These are phyloP conservation scores for Pelobates fuscus DNA, from an alignment of 2,113 vertebrate genomes.

Conservation along the genomic window DNA sequence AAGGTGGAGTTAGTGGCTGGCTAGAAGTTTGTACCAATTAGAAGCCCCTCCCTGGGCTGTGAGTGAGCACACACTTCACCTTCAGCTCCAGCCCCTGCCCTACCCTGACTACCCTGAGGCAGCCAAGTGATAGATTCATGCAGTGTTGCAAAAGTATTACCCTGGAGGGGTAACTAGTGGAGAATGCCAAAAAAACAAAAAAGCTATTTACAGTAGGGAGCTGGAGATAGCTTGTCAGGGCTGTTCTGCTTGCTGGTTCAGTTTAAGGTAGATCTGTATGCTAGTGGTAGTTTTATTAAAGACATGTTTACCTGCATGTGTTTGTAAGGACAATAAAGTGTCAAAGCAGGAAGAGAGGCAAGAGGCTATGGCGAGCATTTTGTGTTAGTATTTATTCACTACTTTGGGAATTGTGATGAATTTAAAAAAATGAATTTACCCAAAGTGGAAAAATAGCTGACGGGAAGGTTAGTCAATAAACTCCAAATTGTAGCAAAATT, in stretches of 20 bases:
- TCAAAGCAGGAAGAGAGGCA: no score
- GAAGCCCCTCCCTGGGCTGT: conserved; percentile 2
- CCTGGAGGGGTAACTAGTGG: not conserved
- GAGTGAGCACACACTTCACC: not conserved
- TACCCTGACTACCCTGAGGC: conserved; percentile 12
- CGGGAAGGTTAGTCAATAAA: no score
- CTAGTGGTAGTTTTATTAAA: no score
- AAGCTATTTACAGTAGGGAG: not conserved
- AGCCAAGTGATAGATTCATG: not conserved
- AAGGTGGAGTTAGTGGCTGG: conserved; percentile 5
- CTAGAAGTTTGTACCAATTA: conserved; percentile 12
- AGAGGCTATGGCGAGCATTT: no score
- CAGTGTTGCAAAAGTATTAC: not conserved
- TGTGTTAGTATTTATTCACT: no score
- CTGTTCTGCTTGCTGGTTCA: not conserved
- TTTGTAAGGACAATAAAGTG: no score
- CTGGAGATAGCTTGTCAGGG: not conserved
- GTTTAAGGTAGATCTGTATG: no score
- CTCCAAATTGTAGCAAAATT: no score
- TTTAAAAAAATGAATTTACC: no score
- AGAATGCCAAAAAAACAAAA: not conserved
- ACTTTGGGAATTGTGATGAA: no score
- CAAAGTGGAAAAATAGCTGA: no score
- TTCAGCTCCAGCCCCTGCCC: not conserved
- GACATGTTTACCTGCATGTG: no score